Evolutionary conservation across 2,797 vertebrate species (phyloP), one percentile per base, ranked within the genome.

Genomic region (Muscicapa striata): DNA sequence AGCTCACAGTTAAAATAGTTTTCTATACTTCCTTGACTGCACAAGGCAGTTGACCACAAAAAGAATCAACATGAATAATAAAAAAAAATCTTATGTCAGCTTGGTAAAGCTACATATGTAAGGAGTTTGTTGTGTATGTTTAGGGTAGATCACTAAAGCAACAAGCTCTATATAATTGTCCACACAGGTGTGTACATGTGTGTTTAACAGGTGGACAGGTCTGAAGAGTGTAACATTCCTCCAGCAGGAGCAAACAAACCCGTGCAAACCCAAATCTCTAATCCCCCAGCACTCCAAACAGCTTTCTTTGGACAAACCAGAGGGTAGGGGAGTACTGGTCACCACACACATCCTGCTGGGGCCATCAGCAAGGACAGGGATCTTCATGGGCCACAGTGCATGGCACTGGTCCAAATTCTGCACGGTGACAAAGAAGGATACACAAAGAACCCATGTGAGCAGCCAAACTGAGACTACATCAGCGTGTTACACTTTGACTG

Each of bases 321-420:
- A 73, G 43, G 21, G 19, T 15, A 38, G 22, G 13, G 34, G 29
- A 74, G 45, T 13, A 76, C 23, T 61, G 27, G 38, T 54, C 70
- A 68, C 16, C n/a, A 75, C 3, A 6, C 18, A 30, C 1, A 7
- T 70, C 32, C 7, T 40, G 10, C 49, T 70, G 41, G 17, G 69
- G 38, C 46, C 46, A 45, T 20, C 57, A 43, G 48, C n/a, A 80
- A 24, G 34, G 29, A 32, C 29, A 76, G 18, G 30, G 49, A n/a
- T 23, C 62, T 63, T 61, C 45, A 54, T 1, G 5, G 27, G 78
- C 48, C 48, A 29, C 9, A 16, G 67, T 26, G 22, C 26, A 29
- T 0, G 1, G 30, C 0, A 0, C 14, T 55, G 9, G 9, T 24
- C 52, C 46, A 57, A 38, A 14, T 43, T 2, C 48, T 73, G 46